phyloP scores from a whole-genome alignment of 2,888 invertebrate species.

The Aphidius colemani region DNA sequence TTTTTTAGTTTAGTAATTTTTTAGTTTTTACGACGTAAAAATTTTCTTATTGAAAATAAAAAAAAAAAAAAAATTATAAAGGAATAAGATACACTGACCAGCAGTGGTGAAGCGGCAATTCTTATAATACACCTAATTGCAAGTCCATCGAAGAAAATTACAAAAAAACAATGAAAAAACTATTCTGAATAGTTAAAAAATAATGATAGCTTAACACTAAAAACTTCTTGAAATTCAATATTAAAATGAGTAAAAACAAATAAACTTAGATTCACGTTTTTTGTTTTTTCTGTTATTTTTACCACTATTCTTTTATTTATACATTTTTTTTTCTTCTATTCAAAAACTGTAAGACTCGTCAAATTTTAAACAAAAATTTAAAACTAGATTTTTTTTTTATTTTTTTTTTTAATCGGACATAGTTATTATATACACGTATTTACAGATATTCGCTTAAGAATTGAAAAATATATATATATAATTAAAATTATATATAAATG shows the following conservation, averaged over 20 bases:
- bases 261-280: slow-evolving; percentile 21
- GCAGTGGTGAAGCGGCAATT: slow-evolving; percentile 40
- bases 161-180: slow-evolving; percentile 2
- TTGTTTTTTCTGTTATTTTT: slow-evolving; percentile 32
- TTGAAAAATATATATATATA: slow-evolving; percentile 53
- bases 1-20: too few relatives aligned
- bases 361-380: slow-evolving; percentile 44
- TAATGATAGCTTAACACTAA: slow-evolving; percentile 6
- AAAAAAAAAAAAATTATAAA: too few relatives aligned
- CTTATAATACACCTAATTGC: too few relatives aligned
- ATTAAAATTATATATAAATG: slow-evolving; percentile 40
- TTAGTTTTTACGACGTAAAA: too few relatives aligned
- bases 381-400: too few relatives aligned
- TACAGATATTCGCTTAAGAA: slow-evolving; percentile 49
- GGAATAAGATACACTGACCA: slow-evolving; percentile 39
- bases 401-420: too few relatives aligned
- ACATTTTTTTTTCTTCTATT: too few relatives aligned
- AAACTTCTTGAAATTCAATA: slow-evolving; percentile 18
- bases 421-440: slow-evolving; percentile 54
- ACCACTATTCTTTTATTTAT: too few relatives aligned
- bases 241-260: slow-evolving; percentile 16
- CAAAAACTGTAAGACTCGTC: slow-evolving; percentile 35
- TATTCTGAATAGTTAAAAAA: slow-evolving; percentile 15
- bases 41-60: too few relatives aligned
- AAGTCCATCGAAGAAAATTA: slow-evolving; percentile 32